A percentile compares a stretch with the other conserved stretches of the same genome.
Evolutionary conservation across 1,140 invertebrate genomes (phyloP).

Genomic region (Trachymyrmex septentrionalis): DNA sequence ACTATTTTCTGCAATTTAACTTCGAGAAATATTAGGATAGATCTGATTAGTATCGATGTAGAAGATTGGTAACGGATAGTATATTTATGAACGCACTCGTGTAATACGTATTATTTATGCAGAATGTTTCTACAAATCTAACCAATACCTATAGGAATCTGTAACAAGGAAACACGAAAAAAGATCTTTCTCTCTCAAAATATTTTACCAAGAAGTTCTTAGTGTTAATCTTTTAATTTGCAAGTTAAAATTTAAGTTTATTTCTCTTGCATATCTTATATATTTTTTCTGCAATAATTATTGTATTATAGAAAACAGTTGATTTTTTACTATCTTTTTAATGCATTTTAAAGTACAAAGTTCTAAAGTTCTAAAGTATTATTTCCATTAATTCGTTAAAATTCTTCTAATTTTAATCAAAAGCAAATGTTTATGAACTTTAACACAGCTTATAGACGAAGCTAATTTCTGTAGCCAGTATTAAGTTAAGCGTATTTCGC

Average conservation of each 20-base stretch:
- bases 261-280: not conserved
- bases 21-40: slow-evolving; percentile 11
- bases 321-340: not conserved
- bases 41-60: not conserved
- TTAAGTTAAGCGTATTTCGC: not conserved
- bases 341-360: not conserved
- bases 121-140: not conserved
- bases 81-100: not conserved
- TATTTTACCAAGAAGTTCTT: not conserved
- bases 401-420: not conserved
- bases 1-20: slow-evolving; percentile 40
- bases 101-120: not conserved
- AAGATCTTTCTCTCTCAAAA: slow-evolving; percentile 2
- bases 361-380: not conserved
- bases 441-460: not conserved
- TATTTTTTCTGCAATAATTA: not conserved
- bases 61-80: not conserved
- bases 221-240: not conserved
- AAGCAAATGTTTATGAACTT: not conserved
- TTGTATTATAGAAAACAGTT: not conserved
- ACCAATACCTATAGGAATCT: not conserved
- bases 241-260: not conserved
- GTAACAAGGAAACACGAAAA: no score
- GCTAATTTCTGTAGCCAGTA: not conserved
- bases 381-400: slow-evolving; percentile 16